Evolutionary conservation across 2,888 invertebrate genomes (phyloP).

Genomic region (Acleris emargana): DNA sequence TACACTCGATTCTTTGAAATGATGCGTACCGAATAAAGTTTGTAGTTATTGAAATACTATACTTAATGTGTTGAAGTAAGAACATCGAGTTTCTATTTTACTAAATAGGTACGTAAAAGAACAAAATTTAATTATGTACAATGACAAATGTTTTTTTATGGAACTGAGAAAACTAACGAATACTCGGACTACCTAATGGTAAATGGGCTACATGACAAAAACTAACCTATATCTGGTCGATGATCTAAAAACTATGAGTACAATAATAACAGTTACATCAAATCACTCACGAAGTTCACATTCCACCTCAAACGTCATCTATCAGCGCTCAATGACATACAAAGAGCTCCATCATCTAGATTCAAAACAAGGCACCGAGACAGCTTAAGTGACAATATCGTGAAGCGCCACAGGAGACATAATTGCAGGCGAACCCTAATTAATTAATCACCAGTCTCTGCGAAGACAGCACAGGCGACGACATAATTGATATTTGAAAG

Average conservation of each 20-base stretch:
- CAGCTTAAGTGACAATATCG: constrained; percentile 45
- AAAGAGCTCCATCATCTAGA: constrained; percentile 11
- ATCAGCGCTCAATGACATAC: not conserved
- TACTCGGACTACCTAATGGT: too few relatives aligned
- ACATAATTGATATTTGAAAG: constrained; percentile 81
- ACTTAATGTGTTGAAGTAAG: too few relatives aligned
- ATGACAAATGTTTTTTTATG: too few relatives aligned
- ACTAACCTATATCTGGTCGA: too few relatives aligned
- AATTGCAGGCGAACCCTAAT: constrained; percentile 77
- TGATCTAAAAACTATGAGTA: too few relatives aligned
- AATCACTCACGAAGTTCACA: not conserved
- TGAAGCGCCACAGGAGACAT: constrained; percentile 60
- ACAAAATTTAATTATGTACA: too few relatives aligned
- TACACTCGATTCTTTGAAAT: constrained; percentile 25
- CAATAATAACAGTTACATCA: too few relatives aligned
- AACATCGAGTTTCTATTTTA: too few relatives aligned
- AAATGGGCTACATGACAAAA: too few relatives aligned
- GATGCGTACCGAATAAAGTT: constrained; percentile 20
- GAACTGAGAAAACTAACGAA: too few relatives aligned
- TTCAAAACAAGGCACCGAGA: constrained; percentile 18
- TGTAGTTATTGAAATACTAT: constrained; percentile 1
- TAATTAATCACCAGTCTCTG: constrained; percentile 78
- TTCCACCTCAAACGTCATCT: not conserved
- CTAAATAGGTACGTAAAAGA: too few relatives aligned
- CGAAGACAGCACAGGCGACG: constrained; percentile 57